These are phyloP conservation scores for Catagonus wagneri DNA, from an alignment of 2,113 vertebrate genomes.

Conservation along the genomic window DNA sequence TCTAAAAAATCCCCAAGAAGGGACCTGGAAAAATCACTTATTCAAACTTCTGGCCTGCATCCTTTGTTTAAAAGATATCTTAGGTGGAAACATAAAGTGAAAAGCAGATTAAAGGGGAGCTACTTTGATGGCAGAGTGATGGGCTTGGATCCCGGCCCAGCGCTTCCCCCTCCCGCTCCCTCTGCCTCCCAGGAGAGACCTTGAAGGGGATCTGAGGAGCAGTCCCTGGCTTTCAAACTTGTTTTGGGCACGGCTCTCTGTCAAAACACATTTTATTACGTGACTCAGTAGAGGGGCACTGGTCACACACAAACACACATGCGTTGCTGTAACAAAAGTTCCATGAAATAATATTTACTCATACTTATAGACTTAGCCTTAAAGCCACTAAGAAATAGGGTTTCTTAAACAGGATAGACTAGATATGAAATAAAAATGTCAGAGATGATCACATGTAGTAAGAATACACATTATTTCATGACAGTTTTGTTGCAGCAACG, in stretches of 20 bases:
- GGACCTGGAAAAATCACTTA: constrained; percentile 50
- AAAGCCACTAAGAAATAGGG: no score
- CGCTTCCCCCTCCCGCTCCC: neutral
- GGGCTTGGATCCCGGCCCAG: constrained; percentile 58
- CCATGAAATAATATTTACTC: neutral
- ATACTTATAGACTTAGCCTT: no score
- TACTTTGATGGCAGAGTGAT: constrained; percentile 46
- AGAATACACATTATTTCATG: no score
- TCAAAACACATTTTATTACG: constrained; percentile 57
- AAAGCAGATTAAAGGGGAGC: constrained; percentile 68
- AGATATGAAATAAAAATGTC: no score
- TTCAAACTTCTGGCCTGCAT: constrained; percentile 54
- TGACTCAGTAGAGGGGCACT: neutral
- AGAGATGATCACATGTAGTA: no score
- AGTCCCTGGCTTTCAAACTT: constrained; percentile 68
- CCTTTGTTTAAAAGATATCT: constrained; percentile 70
- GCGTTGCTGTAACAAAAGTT: neutral
- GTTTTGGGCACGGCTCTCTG: constrained; percentile 56
- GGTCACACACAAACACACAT: neutral
- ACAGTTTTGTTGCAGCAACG: no score
- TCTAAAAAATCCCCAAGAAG: constrained; percentile 48
- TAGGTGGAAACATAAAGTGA: constrained; percentile 56
- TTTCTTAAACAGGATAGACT: no score
- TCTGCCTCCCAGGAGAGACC: constrained; percentile 36
- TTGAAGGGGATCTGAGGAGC: constrained; percentile 53